Evolutionary conservation across 2,797 vertebrate species (phyloP).

Genomic region (Calcarius lapponicus): DNA sequence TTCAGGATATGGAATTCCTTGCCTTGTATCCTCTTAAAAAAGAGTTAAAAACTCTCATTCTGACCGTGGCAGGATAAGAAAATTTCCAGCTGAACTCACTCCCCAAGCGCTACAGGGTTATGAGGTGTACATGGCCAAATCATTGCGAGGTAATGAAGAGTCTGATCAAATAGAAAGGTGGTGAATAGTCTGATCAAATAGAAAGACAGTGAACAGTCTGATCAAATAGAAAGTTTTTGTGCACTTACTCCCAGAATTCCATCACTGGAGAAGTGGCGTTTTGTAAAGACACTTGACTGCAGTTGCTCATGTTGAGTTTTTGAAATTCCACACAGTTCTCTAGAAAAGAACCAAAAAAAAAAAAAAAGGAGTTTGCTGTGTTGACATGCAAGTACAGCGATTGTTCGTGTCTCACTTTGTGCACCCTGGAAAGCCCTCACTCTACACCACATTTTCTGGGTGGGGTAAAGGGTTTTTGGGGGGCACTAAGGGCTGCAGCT

Average conservation of each 20-base stretch:
- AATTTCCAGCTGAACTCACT: not conserved
- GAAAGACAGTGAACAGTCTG: not conserved
- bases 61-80: not conserved
- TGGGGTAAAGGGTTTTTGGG: not conserved
- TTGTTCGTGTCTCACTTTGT: not conserved
- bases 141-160: not conserved
- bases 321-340: slow-evolving; percentile 95
- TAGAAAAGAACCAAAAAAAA: slow-evolving; percentile 68
- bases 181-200: too few species aligned
- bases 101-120: not conserved
- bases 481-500: not conserved
- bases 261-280: slow-evolving; percentile 96
- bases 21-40: not conserved
- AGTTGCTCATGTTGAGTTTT: slow-evolving; percentile 92
- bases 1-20: slow-evolving; percentile 52
- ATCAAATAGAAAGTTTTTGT: not conserved
- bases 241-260: slow-evolving; percentile 99
- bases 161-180: not conserved
- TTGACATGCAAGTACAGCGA: not conserved
- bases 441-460: too few species aligned
- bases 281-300: slow-evolving; percentile 81
- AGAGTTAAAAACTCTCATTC: slow-evolving; percentile 4
- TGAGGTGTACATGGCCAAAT: not conserved
- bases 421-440: not conserved
- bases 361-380: not conserved